Percentiles rank a stretch among this genome's conserved stretches.
Evolutionary conservation across 2,797 vertebrate species (phyloP).

Genomic region (Eulemur rubriventer): DNA sequence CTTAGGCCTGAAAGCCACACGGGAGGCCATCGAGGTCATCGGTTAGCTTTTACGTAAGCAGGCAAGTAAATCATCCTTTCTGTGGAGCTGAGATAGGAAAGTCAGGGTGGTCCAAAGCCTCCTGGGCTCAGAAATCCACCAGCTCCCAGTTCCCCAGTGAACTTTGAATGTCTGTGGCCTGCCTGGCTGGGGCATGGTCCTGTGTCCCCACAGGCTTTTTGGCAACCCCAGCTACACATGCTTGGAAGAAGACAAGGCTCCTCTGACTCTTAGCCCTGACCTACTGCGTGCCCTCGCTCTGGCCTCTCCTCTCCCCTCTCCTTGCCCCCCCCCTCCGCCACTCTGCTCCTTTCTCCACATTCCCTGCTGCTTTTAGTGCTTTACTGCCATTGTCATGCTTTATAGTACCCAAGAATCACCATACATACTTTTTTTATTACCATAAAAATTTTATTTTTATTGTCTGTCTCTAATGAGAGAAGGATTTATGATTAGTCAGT

Average conservation of each 20-base stretch:
- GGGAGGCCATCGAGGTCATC: conserved; percentile 16
- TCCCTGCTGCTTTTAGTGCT: neutral
- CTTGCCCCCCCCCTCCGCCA: neutral
- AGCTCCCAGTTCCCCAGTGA: neutral
- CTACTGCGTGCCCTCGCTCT: conserved; percentile 40
- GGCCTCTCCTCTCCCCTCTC: neutral
- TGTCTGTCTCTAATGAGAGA: conserved; percentile 13
- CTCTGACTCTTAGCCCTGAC: neutral
- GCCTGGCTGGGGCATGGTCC: neutral
- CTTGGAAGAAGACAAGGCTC: neutral
- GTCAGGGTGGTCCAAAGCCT: neutral
- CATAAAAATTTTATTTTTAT: conserved; percentile 18
- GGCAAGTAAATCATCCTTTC: neutral
- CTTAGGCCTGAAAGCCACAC: neutral
- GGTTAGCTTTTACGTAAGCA: neutral
- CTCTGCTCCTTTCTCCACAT: neutral
- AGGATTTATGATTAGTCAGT: neutral
- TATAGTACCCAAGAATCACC: neutral
- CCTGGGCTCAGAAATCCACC: neutral
- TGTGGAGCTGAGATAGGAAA: conserved; percentile 5
- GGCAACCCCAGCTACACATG: neutral
- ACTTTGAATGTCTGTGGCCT: neutral
- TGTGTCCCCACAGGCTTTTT: neutral
- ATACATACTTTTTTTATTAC: neutral
- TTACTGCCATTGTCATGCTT: neutral